Evolutionary conservation across 2,113 vertebrate genomes (phyloP).

Genomic region (Lichenostomus cassidix): DNA sequence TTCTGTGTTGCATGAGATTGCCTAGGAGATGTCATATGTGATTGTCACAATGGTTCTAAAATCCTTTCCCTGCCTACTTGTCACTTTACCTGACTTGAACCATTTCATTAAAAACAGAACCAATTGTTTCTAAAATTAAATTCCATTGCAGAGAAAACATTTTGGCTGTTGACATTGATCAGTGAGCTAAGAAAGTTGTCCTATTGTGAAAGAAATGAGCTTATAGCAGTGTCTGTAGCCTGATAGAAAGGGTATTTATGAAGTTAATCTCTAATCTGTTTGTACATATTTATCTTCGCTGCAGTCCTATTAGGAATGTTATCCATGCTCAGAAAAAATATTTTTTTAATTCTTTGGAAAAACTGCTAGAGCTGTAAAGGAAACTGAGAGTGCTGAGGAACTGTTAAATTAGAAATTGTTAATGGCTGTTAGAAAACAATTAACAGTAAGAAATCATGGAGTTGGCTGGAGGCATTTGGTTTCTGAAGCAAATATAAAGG

Average conservation of each 20-base stretch:
- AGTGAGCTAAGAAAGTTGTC: not conserved
- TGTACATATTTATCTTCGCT: not conserved
- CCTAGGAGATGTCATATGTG: not conserved
- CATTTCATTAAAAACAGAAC: not conserved
- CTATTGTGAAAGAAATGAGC: not conserved
- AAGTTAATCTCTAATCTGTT: not conserved
- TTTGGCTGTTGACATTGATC: not conserved
- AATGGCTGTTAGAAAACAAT: conserved; percentile 23
- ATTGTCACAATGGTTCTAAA: not conserved
- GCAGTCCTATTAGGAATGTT: not conserved
- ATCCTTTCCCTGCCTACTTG: not conserved
- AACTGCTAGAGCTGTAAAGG: not conserved
- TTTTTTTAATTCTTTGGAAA: not conserved
- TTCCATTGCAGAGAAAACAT: not conserved
- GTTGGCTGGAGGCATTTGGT: not conserved
- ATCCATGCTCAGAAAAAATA: not conserved
- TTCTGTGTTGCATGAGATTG: not conserved
- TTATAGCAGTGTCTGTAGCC: not conserved
- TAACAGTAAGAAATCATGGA: not conserved
- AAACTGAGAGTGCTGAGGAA: not conserved
- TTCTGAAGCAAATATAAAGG: not conserved
- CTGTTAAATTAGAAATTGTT: conserved; percentile 38
- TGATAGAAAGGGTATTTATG: not conserved
- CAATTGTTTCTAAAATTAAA: conserved; percentile 13
- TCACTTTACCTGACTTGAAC: not conserved